phyloP scores from a whole-genome alignment of 2,797 vertebrate genomes.

The Perodicticus potto region DNA sequence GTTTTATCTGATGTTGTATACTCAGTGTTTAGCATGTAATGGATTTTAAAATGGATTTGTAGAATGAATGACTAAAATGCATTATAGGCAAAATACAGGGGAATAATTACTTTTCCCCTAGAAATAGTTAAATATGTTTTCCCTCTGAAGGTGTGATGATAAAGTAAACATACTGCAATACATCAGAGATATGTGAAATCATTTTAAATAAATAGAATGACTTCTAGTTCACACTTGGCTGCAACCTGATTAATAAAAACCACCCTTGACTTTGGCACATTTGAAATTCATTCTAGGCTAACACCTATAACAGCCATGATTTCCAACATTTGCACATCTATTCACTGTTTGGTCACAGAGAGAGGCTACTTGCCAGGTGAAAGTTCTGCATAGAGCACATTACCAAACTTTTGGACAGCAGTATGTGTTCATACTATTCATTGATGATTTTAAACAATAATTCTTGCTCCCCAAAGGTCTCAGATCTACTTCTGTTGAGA shows the following conservation, averaged over 20 bases:
- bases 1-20: background rate
- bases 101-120: background rate
- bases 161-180: background rate
- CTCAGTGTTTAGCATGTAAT: background rate
- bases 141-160: background rate
- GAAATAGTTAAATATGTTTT: slow-evolving; percentile 3
- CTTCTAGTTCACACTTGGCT: background rate
- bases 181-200: background rate
- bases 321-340: background rate
- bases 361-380: background rate
- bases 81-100: background rate
- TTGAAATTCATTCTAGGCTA: background rate
- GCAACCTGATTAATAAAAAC: background rate
- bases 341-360: background rate
- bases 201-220: background rate
- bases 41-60: slow-evolving; percentile 6
- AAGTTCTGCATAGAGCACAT: background rate
- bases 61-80: background rate
- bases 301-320: background rate
- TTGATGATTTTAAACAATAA: background rate
- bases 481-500: background rate
- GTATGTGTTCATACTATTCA: background rate
- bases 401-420: background rate
- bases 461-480: background rate
- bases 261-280: background rate